Base-by-base conservation (phyloP, 2,113 vertebrate genomes). In the Esox niger region DNA sequence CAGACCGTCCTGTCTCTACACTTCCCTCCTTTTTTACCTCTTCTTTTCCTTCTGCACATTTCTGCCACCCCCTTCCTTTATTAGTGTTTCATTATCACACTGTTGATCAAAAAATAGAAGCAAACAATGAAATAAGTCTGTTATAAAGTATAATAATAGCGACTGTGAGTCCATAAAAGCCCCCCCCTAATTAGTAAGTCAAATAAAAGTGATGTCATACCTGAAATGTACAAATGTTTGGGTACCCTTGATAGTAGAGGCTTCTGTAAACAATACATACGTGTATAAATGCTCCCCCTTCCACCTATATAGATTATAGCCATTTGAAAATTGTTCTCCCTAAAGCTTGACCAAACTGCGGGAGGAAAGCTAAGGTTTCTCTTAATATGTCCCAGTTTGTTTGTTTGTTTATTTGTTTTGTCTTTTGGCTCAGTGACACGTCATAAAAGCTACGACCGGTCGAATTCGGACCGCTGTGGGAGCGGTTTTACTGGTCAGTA, bases 211-310 rank as follows among this genome's bases (percentile, higher is more conserved):
- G 21, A 60, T 70, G 70, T 84, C 86, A 85, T 84, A 89, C 74
- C 87, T 89, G 81, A 91, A 87, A 74, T 74, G 75, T 83, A 76
- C 69, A 73, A 71, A 72, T 62, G 65, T 73, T 74, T 79, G 79
- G 80, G 91, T 90, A 93, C 92, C 90, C 89, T 93, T 86, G 71
- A 84, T 86, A 88, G 80, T 89, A 70, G 60, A 84, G 79, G 86
- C 79, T 77, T 83, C 84, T 89, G 92, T 90, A 93, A 95, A 94
- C 93, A 92, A 84, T 66, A 83, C 78, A 84, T 76, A 79, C 71
- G 81, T 68, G 76, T 58, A 79, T 64, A 65, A 62, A 84, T 68
- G 76, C 57, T 69, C 8, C 78, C 17, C 17, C 38, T 57, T 64
- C 64, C 64, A 54, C 62, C 66, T 79, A 62, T 71, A 70, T 67